Conservation (phyloP, 2,888 invertebrate genomes). For the Polydesmus complanatus region DNA sequence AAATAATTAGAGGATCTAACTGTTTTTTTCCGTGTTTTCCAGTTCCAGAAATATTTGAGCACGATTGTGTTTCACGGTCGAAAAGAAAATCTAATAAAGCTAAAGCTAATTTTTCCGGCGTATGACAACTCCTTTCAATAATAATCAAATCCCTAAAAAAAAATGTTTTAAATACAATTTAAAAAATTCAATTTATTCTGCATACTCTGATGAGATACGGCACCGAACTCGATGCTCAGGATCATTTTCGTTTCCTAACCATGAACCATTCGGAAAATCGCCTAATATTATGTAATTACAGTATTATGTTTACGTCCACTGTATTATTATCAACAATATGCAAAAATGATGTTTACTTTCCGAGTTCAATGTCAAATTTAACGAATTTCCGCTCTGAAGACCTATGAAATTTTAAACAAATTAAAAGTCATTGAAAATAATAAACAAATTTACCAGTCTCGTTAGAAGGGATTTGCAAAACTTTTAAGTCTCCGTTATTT, state of each 20-base stretch:
- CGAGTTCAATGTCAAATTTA: too few species aligned
- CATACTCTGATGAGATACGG: slow-evolving; percentile 35
- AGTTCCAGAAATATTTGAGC: slow-evolving; percentile 39
- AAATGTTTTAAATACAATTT: neutral
- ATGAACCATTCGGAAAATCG: slow-evolving; percentile 38
- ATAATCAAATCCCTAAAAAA: slow-evolving; percentile 33
- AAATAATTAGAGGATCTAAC: slow-evolving; percentile 39
- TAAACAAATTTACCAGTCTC: neutral
- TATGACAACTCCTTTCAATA: slow-evolving; percentile 38
- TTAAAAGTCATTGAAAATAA: neutral
- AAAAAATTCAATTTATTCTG: neutral
- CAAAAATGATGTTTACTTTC: neutral
- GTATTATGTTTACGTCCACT: too few species aligned
- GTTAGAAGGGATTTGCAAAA: neutral
- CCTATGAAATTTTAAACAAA: neutral
- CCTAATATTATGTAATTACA: slow-evolving; percentile 21
- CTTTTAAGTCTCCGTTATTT: neutral
- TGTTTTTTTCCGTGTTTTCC: slow-evolving; percentile 40
- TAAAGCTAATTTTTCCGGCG: slow-evolving; percentile 41
- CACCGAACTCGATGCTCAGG: slow-evolving; percentile 37
- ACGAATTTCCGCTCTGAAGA: too few species aligned
- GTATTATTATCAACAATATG: too few species aligned
- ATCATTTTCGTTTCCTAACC: slow-evolving; percentile 39
- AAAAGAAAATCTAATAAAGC: slow-evolving; percentile 39
- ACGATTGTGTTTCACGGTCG: slow-evolving; percentile 38